These are phyloP conservation scores for Megamerina dolium DNA, from an alignment of 2,888 invertebrate genomes.

Conservation along the genomic window DNA sequence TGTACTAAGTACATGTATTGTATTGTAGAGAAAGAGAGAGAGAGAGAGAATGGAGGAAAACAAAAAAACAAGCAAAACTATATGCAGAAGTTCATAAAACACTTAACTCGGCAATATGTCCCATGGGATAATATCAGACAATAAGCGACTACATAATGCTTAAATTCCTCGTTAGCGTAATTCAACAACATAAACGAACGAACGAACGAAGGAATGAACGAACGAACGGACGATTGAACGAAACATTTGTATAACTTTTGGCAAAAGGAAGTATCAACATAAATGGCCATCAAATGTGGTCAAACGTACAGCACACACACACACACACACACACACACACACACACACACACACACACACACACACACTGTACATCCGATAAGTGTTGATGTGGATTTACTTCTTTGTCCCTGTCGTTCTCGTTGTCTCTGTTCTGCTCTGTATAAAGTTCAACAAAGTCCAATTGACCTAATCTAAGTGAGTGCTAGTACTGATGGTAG, in stretches of 20 bases:
- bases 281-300: constrained; percentile 13
- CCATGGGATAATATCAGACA: constrained; percentile 23
- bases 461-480: constrained; percentile 21
- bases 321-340: neutral
- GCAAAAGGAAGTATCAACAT: constrained; percentile 16
- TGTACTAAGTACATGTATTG: too few species aligned
- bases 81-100: constrained; percentile 42
- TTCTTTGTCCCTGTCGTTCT: too few species aligned
- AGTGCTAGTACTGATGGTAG: neutral
- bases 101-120: constrained; percentile 37
- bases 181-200: too few species aligned
- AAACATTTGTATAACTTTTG: neutral
- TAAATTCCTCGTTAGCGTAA: too few species aligned
- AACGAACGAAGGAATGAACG: neutral
- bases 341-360: too few species aligned
- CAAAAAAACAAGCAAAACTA: too few species aligned
- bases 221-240: neutral
- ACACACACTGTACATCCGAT: too few species aligned
- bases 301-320: neutral
- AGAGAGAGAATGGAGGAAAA: too few species aligned
- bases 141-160: too few species aligned
- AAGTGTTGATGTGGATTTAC: too few species aligned
- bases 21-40: too few species aligned
- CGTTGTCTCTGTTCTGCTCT: neutral
- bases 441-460: constrained; percentile 14